phyloP scores from a whole-genome alignment of 1,140 invertebrate species.

The Drosophila albomicans region DNA sequence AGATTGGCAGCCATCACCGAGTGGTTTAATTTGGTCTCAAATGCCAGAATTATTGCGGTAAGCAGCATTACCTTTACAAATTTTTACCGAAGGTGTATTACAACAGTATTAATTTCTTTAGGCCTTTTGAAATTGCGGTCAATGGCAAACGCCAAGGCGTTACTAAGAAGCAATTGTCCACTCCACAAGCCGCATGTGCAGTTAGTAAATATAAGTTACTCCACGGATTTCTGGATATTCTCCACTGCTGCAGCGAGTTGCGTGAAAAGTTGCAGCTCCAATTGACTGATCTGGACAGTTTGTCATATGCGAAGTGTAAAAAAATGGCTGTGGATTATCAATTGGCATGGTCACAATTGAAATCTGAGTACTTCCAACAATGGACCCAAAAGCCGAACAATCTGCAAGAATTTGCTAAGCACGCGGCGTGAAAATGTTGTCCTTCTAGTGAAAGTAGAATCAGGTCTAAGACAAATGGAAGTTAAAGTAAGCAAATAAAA shows the following conservation, averaged over 20 bases:
- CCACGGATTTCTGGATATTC: conserved; percentile 86
- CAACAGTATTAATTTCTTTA: conserved; percentile 87
- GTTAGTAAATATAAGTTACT: conserved; percentile 89
- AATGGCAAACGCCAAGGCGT: conserved; percentile 92
- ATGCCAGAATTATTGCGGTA: conserved; percentile 84
- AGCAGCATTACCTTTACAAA: conserved; percentile 3
- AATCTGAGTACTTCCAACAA: conserved; percentile 85
- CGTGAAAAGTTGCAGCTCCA: conserved; percentile 62
- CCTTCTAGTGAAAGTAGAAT: not conserved
- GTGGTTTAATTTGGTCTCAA: conserved; percentile 88
- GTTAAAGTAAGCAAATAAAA: too few species aligned
- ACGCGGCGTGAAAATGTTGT: not conserved
- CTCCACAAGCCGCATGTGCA: conserved; percentile 86
- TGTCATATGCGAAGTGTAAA: conserved; percentile 86
- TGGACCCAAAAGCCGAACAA: conserved; percentile 87
- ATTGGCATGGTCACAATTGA: conserved; percentile 85
- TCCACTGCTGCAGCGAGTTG: conserved; percentile 73
- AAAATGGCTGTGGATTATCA: conserved; percentile 84
- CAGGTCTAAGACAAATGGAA: too few species aligned
- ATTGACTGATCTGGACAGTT: conserved; percentile 52
- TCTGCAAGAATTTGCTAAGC: conserved; percentile 76
- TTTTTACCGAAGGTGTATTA: conserved; percentile 64
- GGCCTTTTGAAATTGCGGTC: conserved; percentile 90
- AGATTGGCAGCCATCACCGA: conserved; percentile 86
- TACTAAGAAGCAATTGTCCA: conserved; percentile 89